A percentile compares a stretch with the other conserved stretches of the same genome.
Conservation (phyloP, 2,888 invertebrate genomes). For the Callinectes sapidus region DNA sequence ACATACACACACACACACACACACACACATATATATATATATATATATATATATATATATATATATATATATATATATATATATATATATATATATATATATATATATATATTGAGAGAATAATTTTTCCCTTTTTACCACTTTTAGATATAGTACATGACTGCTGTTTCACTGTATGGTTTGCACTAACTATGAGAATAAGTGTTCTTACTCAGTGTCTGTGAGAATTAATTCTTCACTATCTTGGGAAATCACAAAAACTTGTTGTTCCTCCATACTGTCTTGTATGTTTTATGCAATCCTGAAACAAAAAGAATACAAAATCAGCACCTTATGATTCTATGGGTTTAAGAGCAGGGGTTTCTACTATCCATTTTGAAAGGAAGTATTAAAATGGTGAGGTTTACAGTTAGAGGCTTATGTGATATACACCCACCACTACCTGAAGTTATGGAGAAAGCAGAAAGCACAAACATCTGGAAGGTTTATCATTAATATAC, state of each 20-base stretch:
- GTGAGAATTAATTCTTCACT: constrained; percentile 63
- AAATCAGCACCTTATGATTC: neutral
- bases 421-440: neutral
- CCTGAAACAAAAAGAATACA: neutral
- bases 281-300: neutral
- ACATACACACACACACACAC: no score
- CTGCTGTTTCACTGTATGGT: neutral
- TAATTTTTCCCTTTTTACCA: neutral
- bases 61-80: no score
- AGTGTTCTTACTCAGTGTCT: constrained; percentile 63
- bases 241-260: constrained; percentile 59
- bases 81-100: neutral
- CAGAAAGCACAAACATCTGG: neutral
- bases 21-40: no score
- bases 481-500: neutral
- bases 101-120: neutral
- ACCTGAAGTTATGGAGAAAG: neutral
- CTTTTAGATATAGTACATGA: neutral
- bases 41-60: no score
- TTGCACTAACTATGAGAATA: neutral
- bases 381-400: neutral
- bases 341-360: neutral
- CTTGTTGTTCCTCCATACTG: constrained; percentile 62
- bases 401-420: neutral
- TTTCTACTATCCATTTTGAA: neutral